A percentile compares a stretch with the other conserved stretches of the same genome.
phyloP scores from a whole-genome alignment of 2,797 vertebrate genomes.

The Sebastes elongatus region DNA sequence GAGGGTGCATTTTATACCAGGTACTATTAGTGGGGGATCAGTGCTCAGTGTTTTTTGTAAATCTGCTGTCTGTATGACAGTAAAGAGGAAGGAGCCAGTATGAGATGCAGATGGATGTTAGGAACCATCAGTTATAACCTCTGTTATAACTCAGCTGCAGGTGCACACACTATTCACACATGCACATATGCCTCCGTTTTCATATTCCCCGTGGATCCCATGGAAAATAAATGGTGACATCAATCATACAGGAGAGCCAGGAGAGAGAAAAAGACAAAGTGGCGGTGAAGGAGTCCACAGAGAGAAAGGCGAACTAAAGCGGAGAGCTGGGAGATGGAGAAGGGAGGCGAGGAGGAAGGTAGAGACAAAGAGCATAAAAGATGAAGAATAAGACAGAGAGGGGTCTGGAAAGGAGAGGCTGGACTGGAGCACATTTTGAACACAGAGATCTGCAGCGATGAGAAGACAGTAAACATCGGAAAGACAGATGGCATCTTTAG shows the following conservation, averaged over 20 bases:
- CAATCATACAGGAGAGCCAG: conserved; percentile 53
- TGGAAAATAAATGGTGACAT: conserved; percentile 73
- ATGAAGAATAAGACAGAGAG: not conserved
- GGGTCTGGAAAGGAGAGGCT: not conserved
- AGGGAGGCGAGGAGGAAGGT: not conserved
- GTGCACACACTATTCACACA: conserved; percentile 14
- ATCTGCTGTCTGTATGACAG: conserved; percentile 34
- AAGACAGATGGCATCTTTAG: conserved; percentile 54
- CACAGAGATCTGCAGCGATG: conserved; percentile 18
- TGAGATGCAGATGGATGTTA: conserved; percentile 50
- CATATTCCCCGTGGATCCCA: conserved; percentile 57
- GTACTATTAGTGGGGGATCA: not conserved
- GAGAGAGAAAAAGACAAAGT: conserved; percentile 20
- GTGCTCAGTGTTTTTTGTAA: not conserved
- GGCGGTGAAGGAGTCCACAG: conserved; percentile 1
- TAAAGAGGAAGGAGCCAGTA: conserved; percentile 25
- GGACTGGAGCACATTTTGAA: not conserved
- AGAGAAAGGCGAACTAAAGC: not conserved
- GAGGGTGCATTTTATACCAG: not conserved
- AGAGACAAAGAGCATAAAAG: conserved; percentile 13
- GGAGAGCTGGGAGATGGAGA: not conserved
- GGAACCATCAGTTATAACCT: conserved; percentile 1
- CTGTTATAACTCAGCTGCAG: conserved; percentile 14
- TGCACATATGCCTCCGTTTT: conserved; percentile 7
- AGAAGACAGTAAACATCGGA: conserved; percentile 37